Evolutionary conservation across 1,140 invertebrate genomes (phyloP), one percentile per base, ranked within the genome.

Genomic region (Drosophila baimaii): DNA sequence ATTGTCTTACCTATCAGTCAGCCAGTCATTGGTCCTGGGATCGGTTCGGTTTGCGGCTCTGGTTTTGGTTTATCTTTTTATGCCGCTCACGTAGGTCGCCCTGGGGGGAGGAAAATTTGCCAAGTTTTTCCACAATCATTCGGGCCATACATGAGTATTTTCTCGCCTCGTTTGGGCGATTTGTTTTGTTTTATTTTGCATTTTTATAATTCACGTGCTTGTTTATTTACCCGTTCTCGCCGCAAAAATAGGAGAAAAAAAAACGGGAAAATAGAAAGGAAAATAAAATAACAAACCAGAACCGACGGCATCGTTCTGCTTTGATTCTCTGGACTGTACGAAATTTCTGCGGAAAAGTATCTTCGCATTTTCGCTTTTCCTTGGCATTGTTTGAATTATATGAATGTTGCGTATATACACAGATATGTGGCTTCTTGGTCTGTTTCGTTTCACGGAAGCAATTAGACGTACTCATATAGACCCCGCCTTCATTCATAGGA

Each of bases 41-140:
- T 81, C 25, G 47, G 47, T 29, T 29, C 47, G 27, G 27, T 27
- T 27, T 27, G 27, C 27, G 47, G 47, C n/a, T 49, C 74, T 64
- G 68, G 70, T 58, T 81, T 81, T 80, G 63, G 63, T 58, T 37
- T 49, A 33, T 29, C 37, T 76, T 43, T 17, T 57, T 58, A 85
- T 86, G 77, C 83, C 39, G 47, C 77, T 64, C 83, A 88, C 83
- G 83, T 88, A 83, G 79, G 41, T 76, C 61, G 41, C 76, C 76
- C 74, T 63, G 81, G 71, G 75, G 83, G 65, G 84, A 59, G 46
- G 9, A 83, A 75, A 75, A 89, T 80, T 86, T 83, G 81, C 71
- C 76, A 77, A 85, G 66, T 66, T 83, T 86, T 89, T 79, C 81
- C 83, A 81, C 80, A 77, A 82, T 88, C 83, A 88, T 77, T 86